Base-by-base conservation (phyloP, 1,140 invertebrate genomes). In the Lordiphosa stackelbergi region DNA sequence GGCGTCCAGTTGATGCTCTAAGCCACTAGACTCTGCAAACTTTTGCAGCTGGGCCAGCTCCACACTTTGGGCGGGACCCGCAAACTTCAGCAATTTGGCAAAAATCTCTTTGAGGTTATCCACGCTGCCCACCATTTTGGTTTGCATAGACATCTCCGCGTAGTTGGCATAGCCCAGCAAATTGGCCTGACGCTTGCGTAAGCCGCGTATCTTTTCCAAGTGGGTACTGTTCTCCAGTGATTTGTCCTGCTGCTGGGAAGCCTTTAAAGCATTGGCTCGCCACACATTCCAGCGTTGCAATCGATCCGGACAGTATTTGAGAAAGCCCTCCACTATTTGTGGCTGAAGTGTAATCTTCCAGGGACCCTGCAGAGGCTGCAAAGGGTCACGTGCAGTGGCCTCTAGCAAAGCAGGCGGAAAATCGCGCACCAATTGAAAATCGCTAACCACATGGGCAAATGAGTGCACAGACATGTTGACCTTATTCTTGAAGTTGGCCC, bases 61-160 rank as follows among this genome's bases (percentile, higher is more conserved):
- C 37, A 91, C 88, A 53, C 94, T 91, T 86, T 96, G 95, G 8
- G 91, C 90, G 4, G 93, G 92, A 56, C 90, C 90, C 62, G 93
- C 93, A 72, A 89, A 91, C 71, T 91, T 89, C 1, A 92, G 88
- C 42, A 96, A 89, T 63, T 88, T 92, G 45, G 93, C 89, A n/a
- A 98, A 89, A 60, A 94, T 91, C 42, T 91, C 89, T 49, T 93
- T 89, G 1, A 97, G 91, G 88, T 93, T 95, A 19, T 94, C 91
- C n/a, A 96, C 88, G 65, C 87, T 93, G 31, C 93, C 93, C 3
- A 96, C 95, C 95, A 98, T 97, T 90, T 97, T 98, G 0, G 95
- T 97, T 89, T 95, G 92, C 95, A 98, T 96, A 28, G 94, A 96
- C 92, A 98, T 92, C 28, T 97, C 92, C 0, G 91, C 93, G 88